Evolutionary conservation across 2,888 invertebrate species (phyloP).

Genomic region (Platycnemis pennipes): DNA sequence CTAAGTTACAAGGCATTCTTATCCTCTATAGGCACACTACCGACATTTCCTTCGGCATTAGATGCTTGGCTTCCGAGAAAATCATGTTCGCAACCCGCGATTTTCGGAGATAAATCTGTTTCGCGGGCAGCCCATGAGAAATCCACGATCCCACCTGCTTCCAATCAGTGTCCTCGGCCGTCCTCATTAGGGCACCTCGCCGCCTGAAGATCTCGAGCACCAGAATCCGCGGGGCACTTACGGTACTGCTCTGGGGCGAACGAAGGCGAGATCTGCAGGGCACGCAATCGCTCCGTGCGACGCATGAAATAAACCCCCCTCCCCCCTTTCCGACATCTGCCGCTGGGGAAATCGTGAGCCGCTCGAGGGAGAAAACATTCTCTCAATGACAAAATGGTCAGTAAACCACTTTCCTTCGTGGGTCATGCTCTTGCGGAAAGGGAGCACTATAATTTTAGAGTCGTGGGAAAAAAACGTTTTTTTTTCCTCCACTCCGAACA

Average conservation of each 20-base stretch:
- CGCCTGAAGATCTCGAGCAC: background rate
- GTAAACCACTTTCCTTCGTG: conserved; percentile 27
- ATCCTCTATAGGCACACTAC: too few species aligned
- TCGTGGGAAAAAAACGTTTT: background rate
- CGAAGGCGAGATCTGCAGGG: background rate
- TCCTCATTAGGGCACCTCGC: background rate
- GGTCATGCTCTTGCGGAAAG: background rate
- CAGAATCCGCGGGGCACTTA: background rate
- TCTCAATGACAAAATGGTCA: conserved; percentile 9
- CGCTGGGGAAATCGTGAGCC: too few species aligned
- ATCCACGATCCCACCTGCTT: background rate
- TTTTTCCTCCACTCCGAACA: background rate
- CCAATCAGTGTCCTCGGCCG: background rate
- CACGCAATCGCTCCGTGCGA: background rate
- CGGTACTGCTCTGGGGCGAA: background rate
- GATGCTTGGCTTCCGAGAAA: too few species aligned
- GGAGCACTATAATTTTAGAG: conserved; percentile 12
- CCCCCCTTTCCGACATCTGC: background rate
- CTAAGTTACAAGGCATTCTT: too few species aligned
- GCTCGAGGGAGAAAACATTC: background rate
- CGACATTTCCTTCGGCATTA: too few species aligned
- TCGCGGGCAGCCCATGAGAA: background rate
- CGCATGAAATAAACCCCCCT: background rate
- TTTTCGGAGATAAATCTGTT: background rate
- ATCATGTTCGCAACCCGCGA: background rate